Percentiles rank a stretch among this genome's conserved stretches.
Evolutionary conservation across 2,113 vertebrate genomes (phyloP).

Genomic region (Laterallus jamaicensis): DNA sequence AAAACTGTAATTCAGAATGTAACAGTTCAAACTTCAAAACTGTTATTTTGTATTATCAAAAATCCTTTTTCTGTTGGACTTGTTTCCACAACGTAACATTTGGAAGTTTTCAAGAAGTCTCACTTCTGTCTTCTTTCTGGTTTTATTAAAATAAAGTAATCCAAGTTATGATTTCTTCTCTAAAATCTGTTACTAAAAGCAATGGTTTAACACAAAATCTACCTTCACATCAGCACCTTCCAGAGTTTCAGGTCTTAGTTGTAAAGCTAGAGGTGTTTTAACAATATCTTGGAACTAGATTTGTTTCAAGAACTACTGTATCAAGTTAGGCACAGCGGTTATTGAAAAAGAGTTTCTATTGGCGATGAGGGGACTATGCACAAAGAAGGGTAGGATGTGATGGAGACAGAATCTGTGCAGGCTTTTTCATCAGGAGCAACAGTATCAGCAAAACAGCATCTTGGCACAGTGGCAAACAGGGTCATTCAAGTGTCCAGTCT

Average conservation of each 20-base stretch:
- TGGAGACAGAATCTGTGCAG: not conserved
- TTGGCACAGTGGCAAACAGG: not conserved
- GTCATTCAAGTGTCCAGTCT: not conserved
- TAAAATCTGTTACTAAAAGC: not conserved
- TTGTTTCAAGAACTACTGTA: not conserved
- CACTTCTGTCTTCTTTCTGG: not conserved
- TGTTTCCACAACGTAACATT: not conserved
- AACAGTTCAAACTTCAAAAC: not conserved
- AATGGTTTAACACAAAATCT: not conserved
- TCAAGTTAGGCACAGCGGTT: not conserved
- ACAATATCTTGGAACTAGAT: not conserved
- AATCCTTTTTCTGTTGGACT: not conserved
- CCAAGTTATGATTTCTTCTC: not conserved
- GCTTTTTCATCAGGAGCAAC: not conserved
- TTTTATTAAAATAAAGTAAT: not conserved
- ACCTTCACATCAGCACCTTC: not conserved
- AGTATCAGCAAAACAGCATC: not conserved
- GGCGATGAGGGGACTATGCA: not conserved
- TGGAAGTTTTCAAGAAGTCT: not conserved
- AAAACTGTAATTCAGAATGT: not conserved
- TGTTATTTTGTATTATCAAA: not conserved
- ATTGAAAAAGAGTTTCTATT: not conserved
- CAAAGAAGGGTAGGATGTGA: not conserved
- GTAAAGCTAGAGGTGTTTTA: not conserved
- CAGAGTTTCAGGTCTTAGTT: not conserved